A percentile compares a stretch with the other conserved stretches of the same genome.
phyloP scores from a whole-genome alignment of 2,888 invertebrate genomes.

The Tenodera sinensis region DNA sequence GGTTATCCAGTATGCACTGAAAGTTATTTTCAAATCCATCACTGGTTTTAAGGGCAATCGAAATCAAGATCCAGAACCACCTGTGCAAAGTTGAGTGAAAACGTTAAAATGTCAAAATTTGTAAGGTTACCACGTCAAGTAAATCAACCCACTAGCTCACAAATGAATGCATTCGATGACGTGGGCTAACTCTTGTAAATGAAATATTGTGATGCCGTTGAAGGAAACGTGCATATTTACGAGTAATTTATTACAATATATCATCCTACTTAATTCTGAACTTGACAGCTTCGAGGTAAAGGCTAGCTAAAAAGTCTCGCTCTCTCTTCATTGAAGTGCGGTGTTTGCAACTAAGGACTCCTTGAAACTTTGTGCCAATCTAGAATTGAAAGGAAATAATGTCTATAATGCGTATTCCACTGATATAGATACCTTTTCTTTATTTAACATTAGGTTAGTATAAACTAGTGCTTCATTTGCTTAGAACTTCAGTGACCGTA shows the following conservation, averaged over 20 bases:
- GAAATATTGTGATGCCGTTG: neutral
- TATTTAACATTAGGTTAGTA: too few species aligned
- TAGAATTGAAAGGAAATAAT: neutral
- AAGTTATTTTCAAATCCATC: too few species aligned
- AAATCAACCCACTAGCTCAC: neutral
- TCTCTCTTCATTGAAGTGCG: neutral
- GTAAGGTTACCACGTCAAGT: neutral
- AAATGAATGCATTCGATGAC: neutral
- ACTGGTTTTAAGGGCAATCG: too few species aligned
- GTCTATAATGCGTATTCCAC: too few species aligned
- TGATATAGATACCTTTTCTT: too few species aligned
- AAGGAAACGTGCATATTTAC: neutral
- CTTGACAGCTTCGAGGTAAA: neutral
- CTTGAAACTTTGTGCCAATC: neutral
- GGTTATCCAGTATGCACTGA: too few species aligned
- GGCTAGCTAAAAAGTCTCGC: neutral
- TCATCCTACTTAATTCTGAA: neutral
- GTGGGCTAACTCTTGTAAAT: neutral
- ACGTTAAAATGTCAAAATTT: neutral
- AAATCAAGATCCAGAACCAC: too few species aligned
- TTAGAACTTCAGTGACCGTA: too few species aligned
- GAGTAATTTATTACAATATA: neutral
- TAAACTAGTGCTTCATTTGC: too few species aligned
- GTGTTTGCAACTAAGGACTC: neutral
- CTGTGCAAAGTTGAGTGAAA: neutral